These are phyloP conservation scores for Ianthella basta DNA, from an alignment of 37 sponge, comb jelly and placozoan genomes.

Conservation along the genomic window DNA sequence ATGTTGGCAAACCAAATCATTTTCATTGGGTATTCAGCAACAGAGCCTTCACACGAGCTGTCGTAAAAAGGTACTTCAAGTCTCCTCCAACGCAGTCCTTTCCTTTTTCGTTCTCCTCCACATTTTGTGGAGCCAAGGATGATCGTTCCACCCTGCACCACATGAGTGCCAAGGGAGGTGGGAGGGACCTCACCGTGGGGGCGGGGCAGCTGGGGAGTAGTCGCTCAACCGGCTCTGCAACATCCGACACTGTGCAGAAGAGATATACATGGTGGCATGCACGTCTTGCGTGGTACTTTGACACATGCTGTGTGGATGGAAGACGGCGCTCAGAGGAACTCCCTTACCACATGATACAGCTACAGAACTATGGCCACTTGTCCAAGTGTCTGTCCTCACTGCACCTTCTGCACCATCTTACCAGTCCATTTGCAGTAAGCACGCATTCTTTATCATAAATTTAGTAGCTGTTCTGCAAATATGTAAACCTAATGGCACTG, in stretches of 20 bases:
- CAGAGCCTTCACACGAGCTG: slow-evolving; percentile 9
- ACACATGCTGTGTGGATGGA: not conserved
- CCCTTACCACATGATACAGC: slow-evolving; percentile 39
- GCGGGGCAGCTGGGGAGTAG: not conserved
- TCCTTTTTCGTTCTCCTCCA: slow-evolving; percentile 46
- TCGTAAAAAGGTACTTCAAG: slow-evolving; percentile 36
- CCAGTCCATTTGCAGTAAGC: slow-evolving; percentile 29
- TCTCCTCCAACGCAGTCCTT: slow-evolving; percentile 41
- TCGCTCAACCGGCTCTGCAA: not conserved
- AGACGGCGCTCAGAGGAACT: slow-evolving; percentile 48
- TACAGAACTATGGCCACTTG: slow-evolving; percentile 9
- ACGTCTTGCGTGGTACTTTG: slow-evolving; percentile 52
- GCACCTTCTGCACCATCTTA: slow-evolving; percentile 19
- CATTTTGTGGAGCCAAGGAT: slow-evolving; percentile 50
- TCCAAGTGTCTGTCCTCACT: slow-evolving; percentile 30
- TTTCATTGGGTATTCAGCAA: slow-evolving; percentile 7
- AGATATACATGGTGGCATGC: slow-evolving; percentile 58
- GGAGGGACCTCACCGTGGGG: not conserved
- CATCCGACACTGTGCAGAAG: slow-evolving; percentile 20
- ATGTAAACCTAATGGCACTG: too few relatives aligned
- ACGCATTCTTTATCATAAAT: not conserved
- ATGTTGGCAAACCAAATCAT: slow-evolving; percentile 10
- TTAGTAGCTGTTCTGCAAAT: too few relatives aligned
- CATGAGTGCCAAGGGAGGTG: not conserved
- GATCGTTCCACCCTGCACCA: not conserved